Base-by-base conservation (phyloP, 1,140 invertebrate species). In the Ips nitidus region DNA sequence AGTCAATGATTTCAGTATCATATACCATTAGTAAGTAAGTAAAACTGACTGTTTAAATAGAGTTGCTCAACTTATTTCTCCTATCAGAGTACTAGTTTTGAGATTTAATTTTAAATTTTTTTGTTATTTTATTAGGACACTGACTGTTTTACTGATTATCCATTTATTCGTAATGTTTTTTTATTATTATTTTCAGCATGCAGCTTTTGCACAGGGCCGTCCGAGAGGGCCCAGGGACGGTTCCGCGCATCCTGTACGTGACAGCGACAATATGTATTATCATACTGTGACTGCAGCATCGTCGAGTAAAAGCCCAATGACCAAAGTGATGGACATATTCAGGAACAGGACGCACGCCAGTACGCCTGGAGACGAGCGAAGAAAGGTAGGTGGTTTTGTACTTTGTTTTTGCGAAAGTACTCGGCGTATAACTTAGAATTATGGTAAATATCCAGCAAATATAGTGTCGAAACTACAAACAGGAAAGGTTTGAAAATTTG, bases 281-380 rank as follows among this genome's bases (percentile, higher is more conserved):
- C 87, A 89, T 74, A 89, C 87, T 36, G 83, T 89, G 47, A 88
- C 86, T n/a, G 84, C 84, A 7, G 86, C 83, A 50, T 80, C 82
- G 2, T 77, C 81, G 0, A 83, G 82, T 55, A 77, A 82, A n/a
- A 91, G 90, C 74, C 88, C 91, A 4, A 91, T 93, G 79, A 90
- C 89, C 65, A 94, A 94, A 84, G 91, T 95, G 52, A 94, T 94
- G 86, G 92, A 95, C 80, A 89, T 95, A 73, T 94, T 95, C 78
- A 85, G 93, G 52, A 89, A 91, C 76, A 85, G 92, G 71, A 90
- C 91, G 62, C 90, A 91, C 73, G 89, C 89, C 75, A 87, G 86
- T 57, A 82, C 87, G 58, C 85, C 85, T 57, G 85, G 89, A 41
- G 88, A 88, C 52, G 91, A 93, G 66, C 90, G 89, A 80, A 81